Evolutionary conservation across 2,797 vertebrate genomes (phyloP).

Genomic region (Gobionotothen gibberifrons): DNA sequence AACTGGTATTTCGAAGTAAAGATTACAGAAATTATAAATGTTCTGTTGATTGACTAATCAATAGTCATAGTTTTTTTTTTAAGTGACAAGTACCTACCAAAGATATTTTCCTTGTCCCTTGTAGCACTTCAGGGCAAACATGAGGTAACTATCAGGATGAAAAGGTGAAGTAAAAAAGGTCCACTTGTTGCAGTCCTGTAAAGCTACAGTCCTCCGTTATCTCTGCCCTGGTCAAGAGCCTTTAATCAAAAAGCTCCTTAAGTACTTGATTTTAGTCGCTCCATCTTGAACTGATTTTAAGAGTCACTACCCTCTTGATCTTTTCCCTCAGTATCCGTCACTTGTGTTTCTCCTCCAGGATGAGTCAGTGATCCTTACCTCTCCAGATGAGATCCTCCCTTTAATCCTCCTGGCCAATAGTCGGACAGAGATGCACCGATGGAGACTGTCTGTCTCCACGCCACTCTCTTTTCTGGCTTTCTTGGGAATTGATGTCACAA

Average conservation of each 20-base stretch:
- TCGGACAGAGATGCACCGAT: constrained; percentile 31
- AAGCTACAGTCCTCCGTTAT: neutral
- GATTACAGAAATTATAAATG: neutral
- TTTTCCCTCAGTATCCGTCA: constrained; percentile 14
- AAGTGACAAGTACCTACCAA: constrained; percentile 39
- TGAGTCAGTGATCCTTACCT: constrained; percentile 64
- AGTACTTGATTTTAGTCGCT: constrained; percentile 41
- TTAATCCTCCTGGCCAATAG: constrained; percentile 64
- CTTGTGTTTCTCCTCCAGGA: constrained; percentile 29
- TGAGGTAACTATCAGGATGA: neutral
- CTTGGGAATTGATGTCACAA: constrained; percentile 81
- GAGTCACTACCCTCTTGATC: constrained; percentile 29
- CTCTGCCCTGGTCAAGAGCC: constrained; percentile 15
- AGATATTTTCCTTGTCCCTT: constrained; percentile 3
- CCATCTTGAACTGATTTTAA: constrained; percentile 39
- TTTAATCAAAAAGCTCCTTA: constrained; percentile 55
- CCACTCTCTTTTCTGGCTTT: constrained; percentile 76
- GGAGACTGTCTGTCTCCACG: constrained; percentile 57
- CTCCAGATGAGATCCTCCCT: constrained; percentile 61
- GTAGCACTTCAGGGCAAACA: constrained; percentile 31
- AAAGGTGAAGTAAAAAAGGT: neutral
- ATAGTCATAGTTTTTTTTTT: neutral
- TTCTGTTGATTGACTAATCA: neutral
- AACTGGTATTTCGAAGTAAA: neutral
- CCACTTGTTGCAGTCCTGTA: constrained; percentile 12